Conservation (phyloP, 1,140 invertebrate genomes). For the Popillia japonica region DNA sequence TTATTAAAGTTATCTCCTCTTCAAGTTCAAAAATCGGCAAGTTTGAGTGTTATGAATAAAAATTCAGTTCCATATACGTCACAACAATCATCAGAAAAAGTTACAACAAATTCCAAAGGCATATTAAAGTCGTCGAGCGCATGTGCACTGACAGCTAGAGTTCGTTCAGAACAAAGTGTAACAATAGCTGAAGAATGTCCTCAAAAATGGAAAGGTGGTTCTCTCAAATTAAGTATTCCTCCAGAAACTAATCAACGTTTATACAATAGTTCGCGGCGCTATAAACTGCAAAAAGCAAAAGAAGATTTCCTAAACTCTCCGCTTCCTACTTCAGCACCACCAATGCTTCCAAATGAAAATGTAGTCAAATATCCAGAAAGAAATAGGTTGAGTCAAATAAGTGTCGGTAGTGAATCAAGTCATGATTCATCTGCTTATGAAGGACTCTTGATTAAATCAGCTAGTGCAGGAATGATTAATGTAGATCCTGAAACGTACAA, state of each 20-base stretch:
- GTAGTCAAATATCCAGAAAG: constrained; percentile 51
- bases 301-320: constrained; percentile 66
- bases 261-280: constrained; percentile 56
- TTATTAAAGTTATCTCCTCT: too few species aligned
- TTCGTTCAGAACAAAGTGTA: constrained; percentile 11
- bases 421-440: constrained; percentile 57
- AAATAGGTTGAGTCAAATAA: constrained; percentile 65
- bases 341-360: constrained; percentile 37
- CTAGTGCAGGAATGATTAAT: constrained; percentile 77
- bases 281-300: constrained; percentile 69
- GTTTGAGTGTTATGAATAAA: constrained; percentile 61
- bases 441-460: constrained; percentile 68
- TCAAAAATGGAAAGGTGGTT: background rate
- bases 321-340: constrained; percentile 23
- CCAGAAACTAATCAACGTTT: background rate
- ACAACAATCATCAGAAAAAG: background rate
- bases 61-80: background rate
- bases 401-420: constrained; percentile 66
- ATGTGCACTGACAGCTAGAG: constrained; percentile 44
- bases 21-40: too few species aligned
- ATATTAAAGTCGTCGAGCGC: constrained; percentile 60
- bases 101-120: constrained; percentile 48
- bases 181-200: constrained; percentile 6
- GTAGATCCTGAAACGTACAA: constrained; percentile 67
- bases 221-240: constrained; percentile 12